Evolutionary conservation across 1,140 invertebrate genomes (phyloP).

Genomic region (Oryzaephilus surinamensis): DNA sequence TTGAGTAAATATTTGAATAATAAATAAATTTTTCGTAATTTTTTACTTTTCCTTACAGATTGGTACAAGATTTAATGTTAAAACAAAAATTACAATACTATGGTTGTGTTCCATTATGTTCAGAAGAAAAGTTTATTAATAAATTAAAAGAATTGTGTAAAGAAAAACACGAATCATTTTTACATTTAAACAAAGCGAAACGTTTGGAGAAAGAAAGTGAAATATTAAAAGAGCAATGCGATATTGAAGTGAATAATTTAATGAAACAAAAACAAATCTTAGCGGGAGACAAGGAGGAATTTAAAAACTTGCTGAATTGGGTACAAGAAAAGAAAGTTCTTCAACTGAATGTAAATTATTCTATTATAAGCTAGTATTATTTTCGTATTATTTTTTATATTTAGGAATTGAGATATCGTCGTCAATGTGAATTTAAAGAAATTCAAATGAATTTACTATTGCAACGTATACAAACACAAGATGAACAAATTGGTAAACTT

Average conservation of each 20-base stretch:
- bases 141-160: constrained; percentile 21
- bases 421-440: constrained; percentile 28
- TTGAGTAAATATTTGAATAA: too few relatives aligned
- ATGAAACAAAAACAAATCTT: too few relatives aligned
- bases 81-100: constrained; percentile 31
- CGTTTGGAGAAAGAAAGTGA: constrained; percentile 25
- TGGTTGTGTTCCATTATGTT: constrained; percentile 28
- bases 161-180: constrained; percentile 22
- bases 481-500: constrained; percentile 28
- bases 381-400: constrained; percentile 9
- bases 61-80: constrained; percentile 29
- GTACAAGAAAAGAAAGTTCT: constrained; percentile 17
- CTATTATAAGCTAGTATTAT: constrained; percentile 1
- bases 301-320: constrained; percentile 17
- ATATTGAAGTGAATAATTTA: constrained; percentile 20
- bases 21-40: background rate
- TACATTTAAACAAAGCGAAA: constrained; percentile 22
- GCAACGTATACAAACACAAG: constrained; percentile 25
- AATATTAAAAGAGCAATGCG: constrained; percentile 31
- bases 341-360: constrained; percentile 18
- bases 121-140: constrained; percentile 25
- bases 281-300: too few relatives aligned
- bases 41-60: constrained; percentile 18
- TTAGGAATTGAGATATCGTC: constrained; percentile 26
- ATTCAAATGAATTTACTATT: constrained; percentile 26